Evolutionary conservation across 2,113 vertebrate genomes (phyloP), one percentile per base, ranked within the genome.

Genomic region (Oreocharis arfaki): DNA sequence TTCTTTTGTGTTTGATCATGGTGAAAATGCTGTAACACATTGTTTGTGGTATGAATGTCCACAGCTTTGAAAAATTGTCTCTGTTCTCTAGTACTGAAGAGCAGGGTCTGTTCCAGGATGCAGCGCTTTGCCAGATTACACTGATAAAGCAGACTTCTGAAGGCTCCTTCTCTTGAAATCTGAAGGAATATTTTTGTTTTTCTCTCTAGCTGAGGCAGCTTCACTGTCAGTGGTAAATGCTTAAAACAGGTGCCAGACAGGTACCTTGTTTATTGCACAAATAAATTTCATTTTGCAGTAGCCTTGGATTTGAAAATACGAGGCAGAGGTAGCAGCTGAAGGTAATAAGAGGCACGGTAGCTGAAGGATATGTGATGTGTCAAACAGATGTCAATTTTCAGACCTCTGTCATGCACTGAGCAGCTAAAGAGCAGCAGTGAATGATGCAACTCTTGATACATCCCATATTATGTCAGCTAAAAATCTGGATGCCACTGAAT

Each of bases 1-100:
- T 94, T 81, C 37, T 83, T 92, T 81, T 64, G 28, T 65, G 46
- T 76, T 68, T 85, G 91, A 85, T 91, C 17, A 10, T 12, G 49
- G 81, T 73, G 61, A 69, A 91, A 95, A 89, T 46, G 60, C 85
- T 93, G 50, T 67, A 83, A 47, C 68, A 71, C 44, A 22, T 90
- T 3, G 18, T 95, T 86, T 90, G 68, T 88, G 64, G 19, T 32
- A 64, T 75, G 22, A 88, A 86, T 71, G 60, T 92, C 71, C 59
- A 49, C 15, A 84, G 55, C 39, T 87, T 95, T 95, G n/a, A 92
- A 94, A 96, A 75, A 88, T 70, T 88, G 67, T 63, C 71, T 96
- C 71, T 95, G 20, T 81, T 94, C 64, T 94, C 47, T 63, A 81
- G 64, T 32, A 70, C 46, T 37, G 84, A 95, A 47, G 46, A 77